Evolutionary conservation across 1,140 invertebrate genomes (phyloP).

Genomic region (Zaprionus camerounensis): DNA sequence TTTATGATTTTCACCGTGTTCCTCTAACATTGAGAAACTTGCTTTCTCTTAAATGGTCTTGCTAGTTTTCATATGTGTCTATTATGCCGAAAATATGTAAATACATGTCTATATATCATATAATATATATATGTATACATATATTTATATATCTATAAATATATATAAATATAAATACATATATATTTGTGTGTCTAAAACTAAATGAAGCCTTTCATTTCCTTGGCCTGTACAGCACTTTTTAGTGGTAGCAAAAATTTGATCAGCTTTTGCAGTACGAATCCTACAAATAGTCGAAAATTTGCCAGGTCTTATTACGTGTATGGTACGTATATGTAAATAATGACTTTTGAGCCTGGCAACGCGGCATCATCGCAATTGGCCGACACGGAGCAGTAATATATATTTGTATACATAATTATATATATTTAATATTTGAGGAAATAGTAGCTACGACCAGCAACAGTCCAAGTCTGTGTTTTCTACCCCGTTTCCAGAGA

Average conservation of each 20-base stretch:
- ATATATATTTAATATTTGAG: constrained; percentile 34
- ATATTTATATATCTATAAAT: constrained; percentile 68
- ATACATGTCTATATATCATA: constrained; percentile 70
- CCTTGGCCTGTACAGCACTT: constrained; percentile 72
- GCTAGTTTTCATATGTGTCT: constrained; percentile 59
- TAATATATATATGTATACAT: constrained; percentile 55
- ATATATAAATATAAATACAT: constrained; percentile 51
- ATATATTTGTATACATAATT: constrained; percentile 28
- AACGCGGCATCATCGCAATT: constrained; percentile 1
- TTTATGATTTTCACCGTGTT: constrained; percentile 72
- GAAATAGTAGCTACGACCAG: constrained; percentile 64
- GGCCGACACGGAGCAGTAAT: constrained; percentile 52
- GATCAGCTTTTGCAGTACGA: constrained; percentile 46
- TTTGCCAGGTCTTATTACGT: constrained; percentile 43
- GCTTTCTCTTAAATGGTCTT: constrained; percentile 55
- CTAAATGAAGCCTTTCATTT: constrained; percentile 80
- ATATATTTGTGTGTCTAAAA: constrained; percentile 70
- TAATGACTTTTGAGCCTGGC: constrained; percentile 36
- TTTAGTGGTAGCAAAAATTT: constrained; percentile 67
- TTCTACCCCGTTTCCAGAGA: constrained; percentile 20
- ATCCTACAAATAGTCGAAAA: constrained; percentile 38
- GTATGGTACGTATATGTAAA: constrained; percentile 11
- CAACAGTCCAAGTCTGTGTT: constrained; percentile 56
- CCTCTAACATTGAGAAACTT: constrained; percentile 59
- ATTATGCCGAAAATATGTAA: constrained; percentile 81